phyloP scores from a whole-genome alignment of 2,113 vertebrate genomes.

The Chinchilla lanigera region DNA sequence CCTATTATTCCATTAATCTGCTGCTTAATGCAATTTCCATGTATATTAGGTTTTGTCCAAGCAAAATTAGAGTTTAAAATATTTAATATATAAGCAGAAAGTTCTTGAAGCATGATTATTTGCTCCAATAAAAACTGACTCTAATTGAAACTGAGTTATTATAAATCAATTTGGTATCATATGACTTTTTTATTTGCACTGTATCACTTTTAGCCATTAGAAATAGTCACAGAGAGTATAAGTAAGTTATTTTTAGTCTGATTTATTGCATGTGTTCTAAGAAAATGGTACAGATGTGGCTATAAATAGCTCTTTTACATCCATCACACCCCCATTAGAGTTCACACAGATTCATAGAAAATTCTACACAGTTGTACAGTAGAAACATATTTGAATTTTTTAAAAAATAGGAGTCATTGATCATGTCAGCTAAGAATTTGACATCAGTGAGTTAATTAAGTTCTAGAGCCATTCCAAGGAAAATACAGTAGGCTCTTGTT shows the following conservation, averaged over 20 bases:
- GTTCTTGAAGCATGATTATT: not conserved
- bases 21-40: not conserved
- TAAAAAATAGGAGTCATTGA: not conserved
- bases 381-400: not conserved
- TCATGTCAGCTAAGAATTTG: not conserved
- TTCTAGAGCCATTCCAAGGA: not conserved
- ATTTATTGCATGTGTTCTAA: not conserved
- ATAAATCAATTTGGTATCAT: not conserved
- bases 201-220: constrained; percentile 16
- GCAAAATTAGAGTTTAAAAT: constrained; percentile 61
- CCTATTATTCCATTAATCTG: not conserved
- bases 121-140: not conserved
- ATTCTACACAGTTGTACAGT: not conserved
- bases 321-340: not conserved
- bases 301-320: not conserved
- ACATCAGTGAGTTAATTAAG: not conserved
- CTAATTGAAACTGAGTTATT: not conserved
- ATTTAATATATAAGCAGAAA: not conserved
- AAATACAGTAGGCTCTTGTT: constrained; percentile 9
- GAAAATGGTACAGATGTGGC: not conserved
- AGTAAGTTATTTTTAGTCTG: constrained; percentile 10
- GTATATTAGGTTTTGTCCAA: not conserved
- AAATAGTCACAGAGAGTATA: constrained; percentile 41
- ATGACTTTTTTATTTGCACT: not conserved
- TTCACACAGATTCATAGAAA: not conserved